Conservation (phyloP, 2,888 invertebrate genomes). For the Trachelus iudaicus region DNA sequence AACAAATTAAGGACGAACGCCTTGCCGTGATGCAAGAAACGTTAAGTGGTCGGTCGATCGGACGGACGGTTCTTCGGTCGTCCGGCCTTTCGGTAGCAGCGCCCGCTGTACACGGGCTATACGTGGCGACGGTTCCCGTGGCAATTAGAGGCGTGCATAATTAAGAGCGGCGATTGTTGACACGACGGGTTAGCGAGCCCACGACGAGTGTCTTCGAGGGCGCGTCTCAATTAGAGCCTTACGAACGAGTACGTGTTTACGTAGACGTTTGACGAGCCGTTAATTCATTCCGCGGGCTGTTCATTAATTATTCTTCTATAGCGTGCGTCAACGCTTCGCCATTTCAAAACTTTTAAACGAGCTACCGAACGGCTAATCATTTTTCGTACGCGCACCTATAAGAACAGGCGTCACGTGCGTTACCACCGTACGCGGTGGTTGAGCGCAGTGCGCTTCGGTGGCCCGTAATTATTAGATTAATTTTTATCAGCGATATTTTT, state of each 20-base stretch:
- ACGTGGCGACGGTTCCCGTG: constrained; percentile 25
- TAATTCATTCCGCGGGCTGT: constrained; percentile 40
- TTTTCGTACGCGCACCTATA: too few relatives aligned
- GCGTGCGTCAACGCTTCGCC: too few relatives aligned
- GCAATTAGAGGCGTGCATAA: constrained; percentile 65
- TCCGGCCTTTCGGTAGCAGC: too few relatives aligned
- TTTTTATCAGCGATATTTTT: too few relatives aligned
- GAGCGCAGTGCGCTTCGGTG: too few relatives aligned
- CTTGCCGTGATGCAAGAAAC: constrained; percentile 41
- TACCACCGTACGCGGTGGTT: too few relatives aligned
- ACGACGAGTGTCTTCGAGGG: constrained; percentile 60
- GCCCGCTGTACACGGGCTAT: too few relatives aligned
- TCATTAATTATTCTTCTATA: constrained; percentile 15
- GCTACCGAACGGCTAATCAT: too few relatives aligned
- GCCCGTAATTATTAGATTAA: too few relatives aligned
- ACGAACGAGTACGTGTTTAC: constrained; percentile 46
- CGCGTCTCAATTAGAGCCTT: constrained; percentile 61
- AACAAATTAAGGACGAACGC: constrained; percentile 54
- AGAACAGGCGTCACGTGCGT: too few relatives aligned
- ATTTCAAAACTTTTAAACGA: too few relatives aligned
- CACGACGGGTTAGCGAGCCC: constrained; percentile 56
- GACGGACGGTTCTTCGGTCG: too few relatives aligned
- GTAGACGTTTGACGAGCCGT: constrained; percentile 51
- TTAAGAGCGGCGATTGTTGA: constrained; percentile 60
- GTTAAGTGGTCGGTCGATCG: constrained; percentile 44